Base-by-base conservation (phyloP, 2,888 invertebrate genomes). In the Ferrisia virgata region DNA sequence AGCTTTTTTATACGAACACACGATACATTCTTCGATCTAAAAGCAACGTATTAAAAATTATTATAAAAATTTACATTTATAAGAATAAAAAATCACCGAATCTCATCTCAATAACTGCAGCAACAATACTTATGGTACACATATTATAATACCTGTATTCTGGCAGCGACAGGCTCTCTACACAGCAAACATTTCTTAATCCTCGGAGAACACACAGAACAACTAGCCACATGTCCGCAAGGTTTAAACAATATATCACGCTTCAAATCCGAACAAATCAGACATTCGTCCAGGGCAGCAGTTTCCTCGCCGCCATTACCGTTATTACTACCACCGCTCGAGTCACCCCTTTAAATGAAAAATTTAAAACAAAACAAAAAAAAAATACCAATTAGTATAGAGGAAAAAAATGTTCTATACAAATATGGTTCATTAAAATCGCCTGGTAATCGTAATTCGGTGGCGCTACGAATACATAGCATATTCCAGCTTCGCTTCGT, bases 151-250 rank as follows among this genome's bases (percentile, higher is more conserved):
- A 84, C 84, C 79, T 79, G 95, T 86, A 93, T 92, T 86, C 96
- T 91, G 0, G 92, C 92, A 85, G 92, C 89, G 84, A 98, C 96
- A 79, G 93, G 92, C 87, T 96, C 95, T 85, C 98, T 94, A 88
- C 98, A 98, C 86, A 96, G 92, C 85, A 98, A 92, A 89, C 98
- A 98, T 90, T 98, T 98, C 90, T 98, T 98, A 86, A 98, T 97
- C 47, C 95, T 90, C 0, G 92, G 92, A 11, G 96, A 96, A 89
- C 98, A 98, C 15, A 93, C 93, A 85, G 94, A 94, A 89, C 98
- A 98, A 88, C 97, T 97, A 86, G 96, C 94, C 82, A 98, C 95
- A 89, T 98, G 98, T 15, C 95, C 95, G 87, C 97, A 97, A 1
- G 97, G 97, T 86, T 93, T 92, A 89, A 97, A 97, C 79, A 96